These are phyloP conservation scores for Aythya baeri DNA, from an alignment of 2,113 vertebrate genomes.

Conservation along the genomic window DNA sequence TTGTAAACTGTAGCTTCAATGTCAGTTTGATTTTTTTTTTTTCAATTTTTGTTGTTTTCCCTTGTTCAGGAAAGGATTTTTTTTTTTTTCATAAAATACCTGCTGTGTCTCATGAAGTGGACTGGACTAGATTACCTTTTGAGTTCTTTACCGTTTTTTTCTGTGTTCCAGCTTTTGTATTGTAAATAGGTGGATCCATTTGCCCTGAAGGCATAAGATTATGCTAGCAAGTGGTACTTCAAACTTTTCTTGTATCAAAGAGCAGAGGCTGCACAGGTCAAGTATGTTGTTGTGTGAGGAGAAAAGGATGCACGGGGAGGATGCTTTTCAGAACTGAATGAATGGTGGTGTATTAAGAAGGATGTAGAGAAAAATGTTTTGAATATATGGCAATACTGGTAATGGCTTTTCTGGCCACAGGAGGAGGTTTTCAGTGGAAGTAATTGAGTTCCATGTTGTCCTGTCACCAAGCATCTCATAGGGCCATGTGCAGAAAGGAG, in stretches of 20 bases:
- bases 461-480: neutral
- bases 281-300: neutral
- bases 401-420: neutral
- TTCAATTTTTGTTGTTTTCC: too few relatives aligned
- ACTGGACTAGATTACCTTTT: neutral
- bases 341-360: neutral
- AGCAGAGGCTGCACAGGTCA: neutral
- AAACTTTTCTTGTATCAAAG: accelerated
- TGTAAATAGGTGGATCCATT: neutral
- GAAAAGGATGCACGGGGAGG: neutral
- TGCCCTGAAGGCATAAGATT: neutral
- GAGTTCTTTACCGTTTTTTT: neutral
- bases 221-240: neutral
- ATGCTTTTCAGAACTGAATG: neutral
- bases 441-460: neutral
- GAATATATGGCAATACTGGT: neutral
- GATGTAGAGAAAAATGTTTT: neutral
- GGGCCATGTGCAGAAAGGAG: neutral
- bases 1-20: neutral
- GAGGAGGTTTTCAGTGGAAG: neutral
- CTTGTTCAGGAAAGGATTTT: too few relatives aligned
- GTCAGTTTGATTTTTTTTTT: neutral
- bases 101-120: neutral
- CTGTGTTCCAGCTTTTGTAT: neutral
- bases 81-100: neutral